Conservation (phyloP, 2,888 invertebrate species). For the Drosophila rubida region DNA sequence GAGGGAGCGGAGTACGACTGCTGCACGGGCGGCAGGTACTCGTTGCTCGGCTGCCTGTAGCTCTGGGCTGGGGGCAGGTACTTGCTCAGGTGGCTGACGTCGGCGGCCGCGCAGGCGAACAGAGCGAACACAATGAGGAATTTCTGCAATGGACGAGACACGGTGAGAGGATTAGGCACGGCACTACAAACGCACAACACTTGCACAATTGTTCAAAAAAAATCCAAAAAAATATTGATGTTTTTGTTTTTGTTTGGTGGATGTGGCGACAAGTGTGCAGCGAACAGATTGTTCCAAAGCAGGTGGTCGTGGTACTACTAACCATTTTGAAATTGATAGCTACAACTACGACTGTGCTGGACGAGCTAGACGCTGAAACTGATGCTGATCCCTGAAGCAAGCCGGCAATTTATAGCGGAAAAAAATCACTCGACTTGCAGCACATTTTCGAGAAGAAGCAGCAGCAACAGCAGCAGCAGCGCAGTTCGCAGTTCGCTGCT, state of each 20-base stretch:
- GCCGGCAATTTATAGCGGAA: slow-evolving; percentile 82
- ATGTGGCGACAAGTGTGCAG: no score
- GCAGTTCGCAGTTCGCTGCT: slow-evolving; percentile 2
- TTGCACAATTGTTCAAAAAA: slow-evolving; percentile 24
- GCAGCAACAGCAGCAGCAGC: slow-evolving; percentile 18
- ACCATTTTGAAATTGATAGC: slow-evolving; percentile 73
- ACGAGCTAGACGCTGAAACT: slow-evolving; percentile 82
- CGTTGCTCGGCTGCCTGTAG: slow-evolving; percentile 60
- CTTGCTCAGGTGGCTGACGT: slow-evolving; percentile 82
- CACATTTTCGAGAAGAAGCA: slow-evolving; percentile 42
- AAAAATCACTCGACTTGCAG: slow-evolving; percentile 64
- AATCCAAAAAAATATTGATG: not conserved
- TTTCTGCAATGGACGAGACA: slow-evolving; percentile 74
- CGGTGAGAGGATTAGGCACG: slow-evolving; percentile 28
- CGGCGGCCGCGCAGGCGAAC: slow-evolving; percentile 81
- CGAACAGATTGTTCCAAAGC: not conserved
- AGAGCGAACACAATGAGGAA: slow-evolving; percentile 80
- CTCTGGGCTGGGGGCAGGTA: slow-evolving; percentile 76
- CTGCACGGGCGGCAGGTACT: slow-evolving; percentile 78
- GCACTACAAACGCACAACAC: slow-evolving; percentile 20
- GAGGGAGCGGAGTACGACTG: slow-evolving; percentile 54
- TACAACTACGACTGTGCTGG: slow-evolving; percentile 71
- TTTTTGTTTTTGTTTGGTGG: not conserved
- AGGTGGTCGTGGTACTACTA: slow-evolving; percentile 49
- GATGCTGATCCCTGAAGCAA: slow-evolving; percentile 80